A percentile compares a stretch with the other conserved stretches of the same genome.
These are phyloP conservation scores for Remorina albescens DNA, from an alignment of 2,797 vertebrate species.

Conservation along the genomic window DNA sequence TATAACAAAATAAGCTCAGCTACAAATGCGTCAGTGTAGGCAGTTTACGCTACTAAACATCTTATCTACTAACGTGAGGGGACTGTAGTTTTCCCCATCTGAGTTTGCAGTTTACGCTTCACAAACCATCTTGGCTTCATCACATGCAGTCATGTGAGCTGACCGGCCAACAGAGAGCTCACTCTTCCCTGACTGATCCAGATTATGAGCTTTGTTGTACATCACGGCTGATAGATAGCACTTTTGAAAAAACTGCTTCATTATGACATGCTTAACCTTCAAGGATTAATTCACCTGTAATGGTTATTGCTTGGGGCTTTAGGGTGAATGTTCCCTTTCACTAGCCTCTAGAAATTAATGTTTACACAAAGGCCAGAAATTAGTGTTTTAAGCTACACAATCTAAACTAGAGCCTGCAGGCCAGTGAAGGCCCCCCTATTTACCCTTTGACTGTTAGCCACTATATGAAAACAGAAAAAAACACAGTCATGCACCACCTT, in stretches of 20 bases:
- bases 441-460: neutral
- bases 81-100: conserved; percentile 50
- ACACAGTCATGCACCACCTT: neutral
- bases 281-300: conserved; percentile 48
- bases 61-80: conserved; percentile 51
- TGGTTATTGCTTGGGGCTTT: conserved; percentile 23
- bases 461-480: neutral
- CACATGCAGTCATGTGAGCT: conserved; percentile 50
- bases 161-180: conserved; percentile 62
- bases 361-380: conserved; percentile 11
- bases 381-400: neutral
- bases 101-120: conserved; percentile 59
- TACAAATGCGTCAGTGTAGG: conserved; percentile 62
- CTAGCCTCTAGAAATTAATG: conserved; percentile 27
- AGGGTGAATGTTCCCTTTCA: conserved; percentile 15
- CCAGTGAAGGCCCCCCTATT: neutral
- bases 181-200: conserved; percentile 54
- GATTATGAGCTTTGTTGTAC: conserved; percentile 65
- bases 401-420: neutral
- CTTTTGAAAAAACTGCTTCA: conserved; percentile 27
- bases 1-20: conserved; percentile 51
- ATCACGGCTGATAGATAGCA: conserved; percentile 45
- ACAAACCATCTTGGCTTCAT: conserved; percentile 48
- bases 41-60: conserved; percentile 55
- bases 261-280: conserved; percentile 55